Base-by-base conservation (phyloP, 2,113 vertebrate genomes). In the Gobius niger region DNA sequence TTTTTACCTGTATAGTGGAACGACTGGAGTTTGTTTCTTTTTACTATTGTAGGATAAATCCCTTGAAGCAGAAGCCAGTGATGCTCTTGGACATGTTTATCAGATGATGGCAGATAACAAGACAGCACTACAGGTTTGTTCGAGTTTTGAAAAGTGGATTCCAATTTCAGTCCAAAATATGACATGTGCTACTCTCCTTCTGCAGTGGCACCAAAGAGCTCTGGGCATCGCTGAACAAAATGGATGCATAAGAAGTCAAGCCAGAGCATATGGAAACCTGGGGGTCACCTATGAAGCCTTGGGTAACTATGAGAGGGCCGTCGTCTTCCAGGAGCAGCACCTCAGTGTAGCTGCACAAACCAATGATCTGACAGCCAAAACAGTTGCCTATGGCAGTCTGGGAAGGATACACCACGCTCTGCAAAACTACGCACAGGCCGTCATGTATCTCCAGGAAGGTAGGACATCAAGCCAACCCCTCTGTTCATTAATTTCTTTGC, bases 391-490 rank as follows among this genome's bases (percentile, higher is more conserved):
- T 52, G 96, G 95, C 68, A 97, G 96, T 75, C 92, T 99, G 47
- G 97, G 97, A 3, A 94, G 97, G 78, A 97, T 92, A 3, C 97
- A 98, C 19, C 97, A 98, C 0, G 96, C 96, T 1, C 86, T 99
- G 82, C 96, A 96, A 80, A 98, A 99, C 91, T 98, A 96, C 56
- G 92, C 96, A 0, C 97, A 99, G 92, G 96, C 97, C 0, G 97
- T 99, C 72, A 98, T 98, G 96, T 99, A 99, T 86, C 88, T 99
- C 65, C 96, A 98, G 90, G 97, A 99, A 92, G 97, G 97, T 99
- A 67, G 78, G 74, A 41, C 19, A 16, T 5, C 6, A 3, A 53
- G 11, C 12, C 5, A 41, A 34, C 19, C 16, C 19, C 19, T 53
- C 9, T 19, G 51, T 19, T 19, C 9, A 53, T 61, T 15, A 7